Base-by-base conservation (phyloP, 2,888 invertebrate genomes). In the Eristalis intricaria region DNA sequence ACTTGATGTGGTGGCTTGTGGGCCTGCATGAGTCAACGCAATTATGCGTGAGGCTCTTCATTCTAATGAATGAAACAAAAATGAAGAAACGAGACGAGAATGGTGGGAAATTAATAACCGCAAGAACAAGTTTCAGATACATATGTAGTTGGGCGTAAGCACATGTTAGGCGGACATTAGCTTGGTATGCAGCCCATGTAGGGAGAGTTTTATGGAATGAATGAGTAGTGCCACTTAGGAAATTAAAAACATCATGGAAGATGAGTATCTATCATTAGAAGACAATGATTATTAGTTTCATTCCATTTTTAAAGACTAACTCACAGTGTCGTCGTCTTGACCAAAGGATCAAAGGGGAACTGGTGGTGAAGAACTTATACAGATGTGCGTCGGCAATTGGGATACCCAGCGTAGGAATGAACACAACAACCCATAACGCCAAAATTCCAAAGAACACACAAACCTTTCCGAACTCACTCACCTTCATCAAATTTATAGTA, bases 11-110 rank as follows among this genome's bases (percentile, higher is more conserved):
- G 26, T 26, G 68, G 63, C 38, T 19, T 65, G 80, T 71, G 73
- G 56, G 77, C 85, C 85, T 74, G 85, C 82, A 86, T 86, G 85
- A 82, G 74, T 82, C 85, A 82, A 81, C 69, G 65, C 38, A 77
- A 78, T 74, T 81, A 85, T 85, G 64, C 63, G 64, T 29, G 58
- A 77, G 77, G 73, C 63, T 76, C 74, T 81, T 73, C 56, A 65
- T 70, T 86, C 32, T 81, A 86, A 86, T 81, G 77, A 82, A 86
- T 82, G 78, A 82, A 78, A 74, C 64, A 23, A 50, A 76, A 73
- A 68, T 50, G 19, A 19, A 50, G 19, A n/a, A 38, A 38, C 38
- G 38, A 38, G 38, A 61, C 66, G 65, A 77, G 35, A 68, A 68
- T 50, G 50, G 56, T 74, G 68, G 73, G 76, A 80, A 50, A 80